These are phyloP conservation scores for Callospermophilus lateralis DNA, from an alignment of 2,113 vertebrate species.

Conservation along the genomic window DNA sequence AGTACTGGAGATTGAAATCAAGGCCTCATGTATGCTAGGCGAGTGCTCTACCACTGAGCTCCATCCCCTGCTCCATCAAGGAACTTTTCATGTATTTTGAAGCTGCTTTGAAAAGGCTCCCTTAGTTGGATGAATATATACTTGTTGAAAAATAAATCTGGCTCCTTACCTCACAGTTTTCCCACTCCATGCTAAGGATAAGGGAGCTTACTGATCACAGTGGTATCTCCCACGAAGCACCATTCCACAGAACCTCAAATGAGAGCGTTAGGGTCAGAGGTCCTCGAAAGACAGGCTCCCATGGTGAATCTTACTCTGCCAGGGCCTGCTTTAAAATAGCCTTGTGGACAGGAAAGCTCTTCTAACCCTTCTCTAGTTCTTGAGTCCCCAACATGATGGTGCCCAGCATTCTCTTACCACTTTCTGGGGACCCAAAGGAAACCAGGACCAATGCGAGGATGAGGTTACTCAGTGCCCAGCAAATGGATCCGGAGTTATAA, in stretches of 20 bases:
- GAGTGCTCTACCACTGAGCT: neutral
- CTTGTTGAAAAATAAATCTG: neutral
- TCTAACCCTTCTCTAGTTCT: neutral
- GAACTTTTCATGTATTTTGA: neutral
- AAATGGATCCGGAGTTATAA: neutral
- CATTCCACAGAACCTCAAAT: neutral
- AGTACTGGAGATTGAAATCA: neutral
- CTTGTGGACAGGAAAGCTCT: neutral
- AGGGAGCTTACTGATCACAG: no score
- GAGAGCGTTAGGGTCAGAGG: neutral
- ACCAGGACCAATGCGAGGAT: neutral
- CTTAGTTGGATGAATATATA: neutral
- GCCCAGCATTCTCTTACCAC: rapidly evolving
- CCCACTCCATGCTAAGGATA: neutral
- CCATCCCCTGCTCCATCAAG: neutral
- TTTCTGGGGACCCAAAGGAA: neutral
- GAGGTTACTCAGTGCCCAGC: neutral
- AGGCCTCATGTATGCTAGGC: neutral
- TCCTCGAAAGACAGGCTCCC: neutral
- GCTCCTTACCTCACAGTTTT: neutral
- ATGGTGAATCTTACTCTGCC: neutral
- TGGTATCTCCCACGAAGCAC: rapidly evolving
- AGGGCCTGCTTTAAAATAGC: neutral
- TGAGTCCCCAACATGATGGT: neutral
- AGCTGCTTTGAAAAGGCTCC: neutral